Percentiles rank a stretch among this genome's conserved stretches.
Evolutionary conservation across 1,140 invertebrate genomes (phyloP).

Genomic region (Rhopalosiphum maidis): DNA sequence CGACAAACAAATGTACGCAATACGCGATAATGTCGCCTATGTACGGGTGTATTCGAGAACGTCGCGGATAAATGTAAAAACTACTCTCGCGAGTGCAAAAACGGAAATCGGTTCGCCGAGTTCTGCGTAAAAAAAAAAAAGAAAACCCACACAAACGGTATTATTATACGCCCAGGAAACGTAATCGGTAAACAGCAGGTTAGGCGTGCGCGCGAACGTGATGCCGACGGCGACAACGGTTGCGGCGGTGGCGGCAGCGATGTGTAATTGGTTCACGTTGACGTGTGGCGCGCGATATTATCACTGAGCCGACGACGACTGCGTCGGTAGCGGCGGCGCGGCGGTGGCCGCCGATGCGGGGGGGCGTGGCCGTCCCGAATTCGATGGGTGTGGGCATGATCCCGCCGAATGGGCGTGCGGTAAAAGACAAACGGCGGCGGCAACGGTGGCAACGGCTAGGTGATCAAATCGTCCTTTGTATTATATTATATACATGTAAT

Average conservation of each 20-base stretch:
- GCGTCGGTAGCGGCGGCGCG: not conserved
- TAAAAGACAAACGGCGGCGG: conserved; percentile 19
- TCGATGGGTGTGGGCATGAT: conserved; percentile 20
- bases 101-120: too few species aligned
- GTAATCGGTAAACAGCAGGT: not conserved
- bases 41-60: too few species aligned
- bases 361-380: not conserved
- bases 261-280: not conserved
- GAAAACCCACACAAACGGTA: too few species aligned
- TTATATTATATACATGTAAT: not conserved
- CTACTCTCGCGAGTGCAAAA: too few species aligned
- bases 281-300: conserved; percentile 4
- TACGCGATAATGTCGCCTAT: too few species aligned
- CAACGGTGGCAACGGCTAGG: not conserved
- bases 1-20: not conserved
- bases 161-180: not conserved
- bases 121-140: too few species aligned
- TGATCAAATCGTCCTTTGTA: not conserved
- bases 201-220: not conserved
- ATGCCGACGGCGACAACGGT: too few species aligned
- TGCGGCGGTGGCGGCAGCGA: not conserved
- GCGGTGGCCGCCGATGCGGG: not conserved
- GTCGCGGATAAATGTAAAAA: too few species aligned
- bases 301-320: conserved; percentile 6
- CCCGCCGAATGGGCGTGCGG: conserved; percentile 46